Conservation (phyloP, 2,797 vertebrate species). For the Jordanella pulchra region DNA sequence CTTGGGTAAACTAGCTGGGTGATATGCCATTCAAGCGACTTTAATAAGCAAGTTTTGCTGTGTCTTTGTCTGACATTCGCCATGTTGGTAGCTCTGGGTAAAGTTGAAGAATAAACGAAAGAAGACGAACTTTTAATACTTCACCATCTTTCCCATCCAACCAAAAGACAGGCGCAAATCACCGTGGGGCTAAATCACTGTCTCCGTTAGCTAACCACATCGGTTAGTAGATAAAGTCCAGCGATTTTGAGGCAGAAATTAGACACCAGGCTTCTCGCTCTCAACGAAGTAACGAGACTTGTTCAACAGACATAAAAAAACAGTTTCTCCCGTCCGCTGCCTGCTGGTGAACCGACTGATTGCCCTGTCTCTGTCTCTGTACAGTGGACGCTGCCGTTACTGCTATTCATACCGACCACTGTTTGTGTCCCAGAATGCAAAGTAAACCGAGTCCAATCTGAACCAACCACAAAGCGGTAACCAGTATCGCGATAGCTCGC, state of each 20-base stretch:
- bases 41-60: constrained; percentile 31
- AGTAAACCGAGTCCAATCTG: constrained; percentile 54
- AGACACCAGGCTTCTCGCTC: constrained; percentile 4
- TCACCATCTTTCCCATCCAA: constrained; percentile 13
- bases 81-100: constrained; percentile 51
- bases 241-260: constrained; percentile 23
- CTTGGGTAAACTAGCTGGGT: constrained; percentile 65
- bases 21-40: constrained; percentile 52
- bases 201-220: constrained; percentile 53
- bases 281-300: neutral
- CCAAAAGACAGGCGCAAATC: constrained; percentile 51
- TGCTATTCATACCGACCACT: constrained; percentile 63
- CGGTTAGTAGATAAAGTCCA: constrained; percentile 60
- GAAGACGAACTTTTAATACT: constrained; percentile 52
- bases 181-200: constrained; percentile 56
- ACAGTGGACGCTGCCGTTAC: constrained; percentile 29
- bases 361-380: constrained; percentile 18
- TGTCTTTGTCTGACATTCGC: constrained; percentile 45
- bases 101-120: constrained; percentile 14
- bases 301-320: neutral
- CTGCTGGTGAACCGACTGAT: constrained; percentile 3
- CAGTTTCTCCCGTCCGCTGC: constrained; percentile 1
- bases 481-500: constrained; percentile 62
- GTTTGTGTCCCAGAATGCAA: constrained; percentile 86
- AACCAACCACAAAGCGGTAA: constrained; percentile 47